Evolutionary conservation across 2,797 vertebrate genomes (phyloP).

Genomic region (Molossus alvarezi): DNA sequence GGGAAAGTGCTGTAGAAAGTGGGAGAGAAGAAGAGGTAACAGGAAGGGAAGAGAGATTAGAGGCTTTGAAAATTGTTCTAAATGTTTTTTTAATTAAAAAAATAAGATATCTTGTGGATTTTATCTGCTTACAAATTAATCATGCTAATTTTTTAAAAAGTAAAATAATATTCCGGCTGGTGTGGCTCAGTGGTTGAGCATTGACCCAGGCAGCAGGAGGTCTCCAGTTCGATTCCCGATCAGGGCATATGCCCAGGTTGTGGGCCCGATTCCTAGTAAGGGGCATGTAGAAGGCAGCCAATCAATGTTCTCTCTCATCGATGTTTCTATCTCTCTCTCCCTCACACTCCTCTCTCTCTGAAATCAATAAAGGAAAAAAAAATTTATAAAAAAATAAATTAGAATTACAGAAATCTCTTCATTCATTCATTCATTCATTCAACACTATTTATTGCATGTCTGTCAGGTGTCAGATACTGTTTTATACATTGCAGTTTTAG

Average conservation of each 20-base stretch:
- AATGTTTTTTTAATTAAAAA: neutral
- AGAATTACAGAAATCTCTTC: neutral
- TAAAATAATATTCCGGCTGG: neutral
- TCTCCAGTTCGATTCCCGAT: too few relatives aligned
- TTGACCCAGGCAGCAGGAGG: too few relatives aligned
- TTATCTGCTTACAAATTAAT: constrained; percentile 27
- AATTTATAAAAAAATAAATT: neutral
- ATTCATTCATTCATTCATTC: neutral
- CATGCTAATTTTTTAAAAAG: neutral
- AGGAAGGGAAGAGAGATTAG: neutral
- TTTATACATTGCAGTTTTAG: neutral
- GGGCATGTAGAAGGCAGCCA: too few relatives aligned
- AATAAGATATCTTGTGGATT: neutral
- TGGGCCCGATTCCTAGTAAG: too few relatives aligned
- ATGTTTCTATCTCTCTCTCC: too few relatives aligned
- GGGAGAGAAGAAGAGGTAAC: neutral
- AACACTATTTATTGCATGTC: neutral
- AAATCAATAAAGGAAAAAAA: too few relatives aligned
- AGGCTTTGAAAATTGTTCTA: neutral
- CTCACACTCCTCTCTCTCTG: too few relatives aligned
- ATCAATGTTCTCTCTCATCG: too few relatives aligned
- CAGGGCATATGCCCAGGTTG: too few relatives aligned
- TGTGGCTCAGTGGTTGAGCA: too few relatives aligned
- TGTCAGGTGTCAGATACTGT: neutral
- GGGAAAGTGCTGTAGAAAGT: neutral